These are phyloP conservation scores for Thamnaconus septentrionalis DNA, from an alignment of 2,113 vertebrate species.

Conservation along the genomic window DNA sequence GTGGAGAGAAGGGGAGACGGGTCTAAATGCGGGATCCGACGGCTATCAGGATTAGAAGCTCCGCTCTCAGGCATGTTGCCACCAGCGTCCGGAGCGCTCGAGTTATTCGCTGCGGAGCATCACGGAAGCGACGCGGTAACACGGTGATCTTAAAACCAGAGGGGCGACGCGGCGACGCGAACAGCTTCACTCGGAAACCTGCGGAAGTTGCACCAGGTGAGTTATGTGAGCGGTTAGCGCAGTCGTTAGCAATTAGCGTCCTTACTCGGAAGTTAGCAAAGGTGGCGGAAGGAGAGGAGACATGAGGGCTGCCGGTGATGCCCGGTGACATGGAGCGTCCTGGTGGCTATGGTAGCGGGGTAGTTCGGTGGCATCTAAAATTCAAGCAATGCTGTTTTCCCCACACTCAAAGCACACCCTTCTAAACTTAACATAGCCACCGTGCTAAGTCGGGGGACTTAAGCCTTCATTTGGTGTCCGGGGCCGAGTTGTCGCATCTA, in stretches of 20 bases:
- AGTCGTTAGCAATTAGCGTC: slow-evolving; percentile 35
- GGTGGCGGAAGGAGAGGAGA: not conserved
- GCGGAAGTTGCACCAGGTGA: slow-evolving; percentile 44
- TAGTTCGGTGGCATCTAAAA: not conserved
- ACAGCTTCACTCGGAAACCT: not conserved
- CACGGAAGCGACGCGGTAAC: not conserved
- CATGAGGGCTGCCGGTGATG: slow-evolving; percentile 1
- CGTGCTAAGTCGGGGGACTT: too few species aligned
- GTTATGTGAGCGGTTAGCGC: slow-evolving; percentile 15
- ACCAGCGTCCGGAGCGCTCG: too few species aligned
- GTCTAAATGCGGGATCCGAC: slow-evolving; percentile 19
- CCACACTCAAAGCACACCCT: too few species aligned
- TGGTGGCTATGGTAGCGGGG: not conserved
- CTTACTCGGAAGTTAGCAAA: slow-evolving; percentile 6
- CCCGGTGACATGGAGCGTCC: not conserved
- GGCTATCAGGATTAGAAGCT: too few species aligned
- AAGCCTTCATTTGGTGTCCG: too few species aligned
- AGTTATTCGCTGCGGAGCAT: not conserved
- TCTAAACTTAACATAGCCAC: too few species aligned
- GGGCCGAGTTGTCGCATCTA: too few species aligned
- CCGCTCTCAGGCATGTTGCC: too few species aligned
- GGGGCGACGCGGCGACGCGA: not conserved
- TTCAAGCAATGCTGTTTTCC: not conserved
- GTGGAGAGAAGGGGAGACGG: slow-evolving; percentile 37
- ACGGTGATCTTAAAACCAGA: not conserved